Evolutionary conservation across 2,113 vertebrate genomes (phyloP).

Genomic region (Panurus biarmicus): DNA sequence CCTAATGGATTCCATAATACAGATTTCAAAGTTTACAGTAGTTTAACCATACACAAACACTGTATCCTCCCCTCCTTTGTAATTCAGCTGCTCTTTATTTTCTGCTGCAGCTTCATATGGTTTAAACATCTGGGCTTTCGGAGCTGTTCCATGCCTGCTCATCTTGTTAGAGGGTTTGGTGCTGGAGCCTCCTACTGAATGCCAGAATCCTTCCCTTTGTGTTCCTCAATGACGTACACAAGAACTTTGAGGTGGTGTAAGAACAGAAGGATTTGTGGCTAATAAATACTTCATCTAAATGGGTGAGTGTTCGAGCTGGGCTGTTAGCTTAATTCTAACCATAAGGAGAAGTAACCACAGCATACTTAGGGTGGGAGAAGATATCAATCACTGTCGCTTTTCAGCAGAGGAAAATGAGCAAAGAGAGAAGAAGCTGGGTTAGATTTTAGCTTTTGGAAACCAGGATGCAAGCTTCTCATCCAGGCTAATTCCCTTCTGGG

Average conservation of each 20-base stretch:
- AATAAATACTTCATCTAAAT: conserved; percentile 52
- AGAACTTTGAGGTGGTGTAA: conserved; percentile 55
- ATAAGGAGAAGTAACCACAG: conserved; percentile 33
- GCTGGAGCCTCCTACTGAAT: not conserved
- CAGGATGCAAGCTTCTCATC: not conserved
- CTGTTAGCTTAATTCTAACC: conserved; percentile 58
- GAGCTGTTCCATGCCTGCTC: not conserved
- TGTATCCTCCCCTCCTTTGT: conserved; percentile 23
- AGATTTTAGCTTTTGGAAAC: not conserved
- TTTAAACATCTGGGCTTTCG: conserved; percentile 50
- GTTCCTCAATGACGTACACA: conserved; percentile 36
- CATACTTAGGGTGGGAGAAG: conserved; percentile 29
- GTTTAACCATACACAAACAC: conserved; percentile 55
- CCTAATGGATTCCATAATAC: conserved; percentile 15
- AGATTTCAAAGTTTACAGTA: conserved; percentile 61
- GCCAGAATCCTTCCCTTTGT: conserved; percentile 30
- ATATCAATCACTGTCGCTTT: conserved; percentile 57
- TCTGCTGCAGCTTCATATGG: conserved; percentile 23
- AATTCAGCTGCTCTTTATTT: conserved; percentile 55
- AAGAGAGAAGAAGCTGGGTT: not conserved
- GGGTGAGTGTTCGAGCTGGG: conserved; percentile 33
- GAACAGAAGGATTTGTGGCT: conserved; percentile 54
- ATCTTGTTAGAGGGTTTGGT: conserved; percentile 32
- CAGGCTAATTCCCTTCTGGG: not conserved
- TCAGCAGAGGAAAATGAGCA: not conserved